Evolutionary conservation across 2,113 vertebrate species (phyloP), one percentile per base, ranked within the genome.

Genomic region (Pseudorectes ferrugineus): DNA sequence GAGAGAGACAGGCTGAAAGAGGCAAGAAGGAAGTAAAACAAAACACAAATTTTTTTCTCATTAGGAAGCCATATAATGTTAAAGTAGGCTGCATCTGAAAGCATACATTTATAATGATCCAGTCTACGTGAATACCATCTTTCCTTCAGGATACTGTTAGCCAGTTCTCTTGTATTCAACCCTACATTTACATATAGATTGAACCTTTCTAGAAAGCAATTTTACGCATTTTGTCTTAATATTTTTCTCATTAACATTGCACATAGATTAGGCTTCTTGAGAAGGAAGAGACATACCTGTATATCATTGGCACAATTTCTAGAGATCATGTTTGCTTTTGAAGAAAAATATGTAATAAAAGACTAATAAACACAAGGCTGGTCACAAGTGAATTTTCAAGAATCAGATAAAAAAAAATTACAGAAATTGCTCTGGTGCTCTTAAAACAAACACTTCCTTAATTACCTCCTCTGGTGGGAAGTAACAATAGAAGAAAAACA

Each of bases 171-270:
- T 78, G 59, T 88, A 88, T 78, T 89, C 94, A 86, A 63, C 52
- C 77, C 49, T 80, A 38, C 90, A 96, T 97, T 97, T 97, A 95
- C 95, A 97, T 97, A 96, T 96, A 96, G 96, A 97, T 97, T 96
- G 94, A 96, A 96, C 90, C 88, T 84, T 88, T 94, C 95, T 88
- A 84, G 90, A 91, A 96, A 90, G 93, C 93, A 97, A 96, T 96
- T 97, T 96, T 96, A 96, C 4, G 72, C 95, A 91, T 96, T 96
- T 96, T 97, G 95, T 96, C 94, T 97, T 96, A 97, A 96, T 94
- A 86, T 96, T 96, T 94, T 96, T 96, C 95, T 96, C 85, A 93
- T 96, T 97, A 96, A 94, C 68, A 42, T 28, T 83, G 85, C 92
- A 93, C 93, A 88, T 28, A 90, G 85, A 94, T 96, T 95, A 96